A percentile compares a stretch with the other conserved stretches of the same genome.
Evolutionary conservation across 1,140 invertebrate genomes (phyloP).

Genomic region (silkworm (Bombyx mori)): DNA sequence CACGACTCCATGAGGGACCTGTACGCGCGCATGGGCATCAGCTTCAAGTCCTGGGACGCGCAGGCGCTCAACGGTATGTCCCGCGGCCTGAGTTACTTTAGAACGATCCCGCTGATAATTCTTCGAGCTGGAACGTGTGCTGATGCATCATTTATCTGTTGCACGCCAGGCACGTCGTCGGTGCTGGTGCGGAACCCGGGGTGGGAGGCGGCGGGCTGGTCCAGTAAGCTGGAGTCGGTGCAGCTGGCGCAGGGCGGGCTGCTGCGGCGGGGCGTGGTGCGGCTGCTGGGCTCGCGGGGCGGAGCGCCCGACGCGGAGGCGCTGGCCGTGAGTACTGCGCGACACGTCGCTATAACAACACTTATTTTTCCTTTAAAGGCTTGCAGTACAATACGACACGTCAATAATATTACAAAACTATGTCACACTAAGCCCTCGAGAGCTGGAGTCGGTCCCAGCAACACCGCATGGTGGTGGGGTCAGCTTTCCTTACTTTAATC

Average conservation of each 20-base stretch:
- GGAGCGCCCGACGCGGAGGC: conserved; percentile 1
- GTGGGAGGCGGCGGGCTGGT: conserved; percentile 11
- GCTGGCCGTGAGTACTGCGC: conserved; percentile 7
- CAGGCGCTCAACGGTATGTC: conserved; percentile 9
- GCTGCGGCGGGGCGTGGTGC: conserved; percentile 13
- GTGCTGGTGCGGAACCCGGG: conserved; percentile 9
- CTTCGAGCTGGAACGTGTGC: background rate
- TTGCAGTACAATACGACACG: too few species aligned
- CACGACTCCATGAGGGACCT: conserved; percentile 13
- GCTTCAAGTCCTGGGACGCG: conserved; percentile 21
- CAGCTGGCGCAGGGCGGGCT: conserved; percentile 18
- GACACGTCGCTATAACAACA: too few species aligned
- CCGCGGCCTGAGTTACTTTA: too few species aligned
- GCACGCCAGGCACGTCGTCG: conserved; percentile 6
- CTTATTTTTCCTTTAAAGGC: too few species aligned
- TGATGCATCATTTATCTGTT: background rate
- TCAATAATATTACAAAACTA: too few species aligned
- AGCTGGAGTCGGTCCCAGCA: too few species aligned
- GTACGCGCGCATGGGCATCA: conserved; percentile 16
- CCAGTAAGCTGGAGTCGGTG: conserved; percentile 7
- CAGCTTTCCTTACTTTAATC: too few species aligned
- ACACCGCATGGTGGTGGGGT: too few species aligned
- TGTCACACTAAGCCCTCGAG: too few species aligned
- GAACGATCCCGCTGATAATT: too few species aligned
- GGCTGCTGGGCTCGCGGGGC: background rate